Evolutionary conservation across 2,797 vertebrate genomes (phyloP), one percentile per base, ranked within the genome.

Genomic region (Chaetodon trifasciatus): DNA sequence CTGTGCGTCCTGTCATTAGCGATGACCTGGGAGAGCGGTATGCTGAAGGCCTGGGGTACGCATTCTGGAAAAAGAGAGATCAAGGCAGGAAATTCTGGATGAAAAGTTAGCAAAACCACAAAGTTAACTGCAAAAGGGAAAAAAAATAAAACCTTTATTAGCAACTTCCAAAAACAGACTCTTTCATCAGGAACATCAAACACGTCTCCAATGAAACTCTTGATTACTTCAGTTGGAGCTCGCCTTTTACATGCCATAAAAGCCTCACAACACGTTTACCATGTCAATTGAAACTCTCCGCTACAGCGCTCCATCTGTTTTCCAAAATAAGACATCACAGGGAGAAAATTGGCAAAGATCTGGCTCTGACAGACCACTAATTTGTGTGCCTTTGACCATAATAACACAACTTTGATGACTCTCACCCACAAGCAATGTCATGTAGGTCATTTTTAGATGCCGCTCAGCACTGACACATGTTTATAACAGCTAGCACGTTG

Each of bases 21-120:
- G 42, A 99, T 99, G 90, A 99, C 97, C 93, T 98, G 97, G 63
- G 96, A 97, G 84, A 99, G 94, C 11, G 96, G 93, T 93, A 98
- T 97, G 83, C 97, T 97, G 92, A 98, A 99, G 58, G 97, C 97
- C 92, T 98, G 97, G 19, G 97, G 96, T 77, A 94, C 82, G 84
- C 96, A 97, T 91, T 99, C 97, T 99, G 92, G 55, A 91, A 46
- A 16, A 62, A 70, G 65, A 6, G 3, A 49, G 13, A 13, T 23
- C 8, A 63, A 63, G 12, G 2, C 5, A 44, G 56, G 17, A 52
- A 49, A 44, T 5, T 44, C 28, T 11, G 10, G 6, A 24, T 15
- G 5, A 49, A 46, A 37, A 66, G 1, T 57, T 17, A 60, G 58
- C 55, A 39, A 61, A 50, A 57, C 37, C 19, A 53, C 46, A 72